Evolutionary conservation across 2,797 vertebrate genomes (phyloP), one percentile per base, ranked within the genome.

Genomic region (Telmatherina bonti): DNA sequence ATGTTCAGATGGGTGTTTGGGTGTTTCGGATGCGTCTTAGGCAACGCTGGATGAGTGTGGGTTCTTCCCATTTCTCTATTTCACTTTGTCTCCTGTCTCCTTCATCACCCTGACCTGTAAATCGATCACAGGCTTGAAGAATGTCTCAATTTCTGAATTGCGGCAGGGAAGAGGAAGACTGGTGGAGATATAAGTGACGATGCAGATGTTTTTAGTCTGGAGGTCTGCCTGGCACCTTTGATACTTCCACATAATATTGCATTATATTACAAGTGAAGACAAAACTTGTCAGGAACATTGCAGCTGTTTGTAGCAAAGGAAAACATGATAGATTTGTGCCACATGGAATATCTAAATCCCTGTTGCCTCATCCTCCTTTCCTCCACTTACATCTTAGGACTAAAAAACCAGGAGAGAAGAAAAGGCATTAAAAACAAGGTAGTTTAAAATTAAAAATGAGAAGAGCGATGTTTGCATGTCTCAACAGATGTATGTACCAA

Each of bases 401-500:
- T 30, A 30, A 38, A 52, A 36, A 24, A 36, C 18, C 15, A 52
- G 16, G 5, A 24, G 13, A 41, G n/a, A 36, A 49, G 10, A 68
- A 8, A 10, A 3, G n/a, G 18, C 20, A 36, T n/a, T n/a, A 67
- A 2, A 18, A 29, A 59, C 2, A 8, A 31, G 22, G 27, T 27
- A 24, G n/a, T 30, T 43, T 16, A 24, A 43, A 62, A 38, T 36
- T 9, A 38, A 16, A 36, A 59, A 51, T 67, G 12, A 53, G 27
- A 24, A n/a, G 13, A 53, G 15, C 5, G 26, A 61, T 57, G 66
- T 58, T 31, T 24, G 56, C 38, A 74, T 76, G 72, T 83, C 33
- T 81, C 36, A 22, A 26, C 53, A 41, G 67, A 66, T 71, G 75
- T 49, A 61, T 69, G 62, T 68, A 72, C 71, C 65, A 51, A 51